These are phyloP conservation scores for Chelonia mydas DNA, from an alignment of 2,797 vertebrate species.

Conservation along the genomic window DNA sequence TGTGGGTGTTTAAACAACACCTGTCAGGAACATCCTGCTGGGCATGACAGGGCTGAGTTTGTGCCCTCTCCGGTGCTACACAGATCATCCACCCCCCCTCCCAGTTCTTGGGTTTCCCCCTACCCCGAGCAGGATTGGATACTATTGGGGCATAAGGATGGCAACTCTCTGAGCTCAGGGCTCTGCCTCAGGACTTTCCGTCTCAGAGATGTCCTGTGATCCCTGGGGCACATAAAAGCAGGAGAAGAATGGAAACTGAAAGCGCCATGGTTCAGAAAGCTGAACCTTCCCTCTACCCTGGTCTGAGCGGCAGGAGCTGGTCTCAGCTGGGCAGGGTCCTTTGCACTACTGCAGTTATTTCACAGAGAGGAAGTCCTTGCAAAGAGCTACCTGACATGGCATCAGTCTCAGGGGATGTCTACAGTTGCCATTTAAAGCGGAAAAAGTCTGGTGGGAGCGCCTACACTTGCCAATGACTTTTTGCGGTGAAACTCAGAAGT, in stretches of 20 bases:
- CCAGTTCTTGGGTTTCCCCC: background rate
- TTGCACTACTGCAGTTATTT: too few species aligned
- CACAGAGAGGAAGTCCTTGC: too few species aligned
- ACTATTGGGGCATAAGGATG: background rate
- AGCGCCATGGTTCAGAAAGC: background rate
- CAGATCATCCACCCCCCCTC: background rate
- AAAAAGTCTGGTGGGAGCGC: too few species aligned
- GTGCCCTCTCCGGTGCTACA: background rate
- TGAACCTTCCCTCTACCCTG: background rate
- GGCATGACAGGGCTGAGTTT: background rate
- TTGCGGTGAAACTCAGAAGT: too few species aligned
- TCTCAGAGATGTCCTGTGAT: background rate
- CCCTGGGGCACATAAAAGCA: background rate
- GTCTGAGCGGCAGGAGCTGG: too few species aligned
- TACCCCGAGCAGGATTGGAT: too few species aligned
- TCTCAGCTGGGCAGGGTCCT: too few species aligned
- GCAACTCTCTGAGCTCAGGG: background rate
- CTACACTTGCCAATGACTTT: too few species aligned
- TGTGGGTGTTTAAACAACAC: background rate
- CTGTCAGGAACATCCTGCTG: background rate
- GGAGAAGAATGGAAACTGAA: background rate
- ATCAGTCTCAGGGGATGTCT: too few species aligned
- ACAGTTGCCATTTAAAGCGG: too few species aligned
- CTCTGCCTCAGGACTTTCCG: background rate
- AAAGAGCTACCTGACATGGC: too few species aligned